phyloP scores from a whole-genome alignment of 2,113 vertebrate genomes.

The Litocranius walleri region DNA sequence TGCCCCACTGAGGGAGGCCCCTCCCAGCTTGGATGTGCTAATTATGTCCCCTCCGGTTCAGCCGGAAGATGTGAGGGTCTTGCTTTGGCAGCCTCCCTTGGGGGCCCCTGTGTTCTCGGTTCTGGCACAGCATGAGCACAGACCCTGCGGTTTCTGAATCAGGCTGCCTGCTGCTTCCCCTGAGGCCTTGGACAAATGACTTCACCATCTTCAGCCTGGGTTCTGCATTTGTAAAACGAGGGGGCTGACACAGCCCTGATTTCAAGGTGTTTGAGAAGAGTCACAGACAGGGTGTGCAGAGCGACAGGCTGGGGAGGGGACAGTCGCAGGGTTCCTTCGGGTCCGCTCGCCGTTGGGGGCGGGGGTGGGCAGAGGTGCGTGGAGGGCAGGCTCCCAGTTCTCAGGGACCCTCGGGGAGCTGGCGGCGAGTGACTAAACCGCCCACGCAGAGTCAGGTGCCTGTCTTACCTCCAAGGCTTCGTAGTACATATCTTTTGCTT shows the following conservation, averaged over 20 bases:
- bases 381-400: not conserved
- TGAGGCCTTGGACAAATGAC: not conserved
- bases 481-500: constrained; percentile 96
- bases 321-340: not conserved
- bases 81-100: not conserved
- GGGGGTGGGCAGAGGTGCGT: not conserved
- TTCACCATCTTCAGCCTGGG: not conserved
- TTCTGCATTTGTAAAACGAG: not conserved
- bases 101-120: not conserved
- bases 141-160: not conserved
- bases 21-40: not conserved
- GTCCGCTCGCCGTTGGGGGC: accelerated
- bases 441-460: not conserved
- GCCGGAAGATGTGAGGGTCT: not conserved
- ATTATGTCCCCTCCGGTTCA: not conserved
- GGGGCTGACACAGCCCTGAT: not conserved
- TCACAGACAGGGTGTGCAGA: no score
- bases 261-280: not conserved
- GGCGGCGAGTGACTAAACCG: not conserved
- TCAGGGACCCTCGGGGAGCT: not conserved
- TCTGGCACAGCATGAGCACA: not conserved
- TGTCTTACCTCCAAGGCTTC: constrained; percentile 90
- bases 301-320: not conserved
- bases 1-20: not conserved
- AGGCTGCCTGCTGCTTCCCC: not conserved